Evolutionary conservation across 2,888 invertebrate genomes (phyloP).

Genomic region (Crocallis elinguaria): DNA sequence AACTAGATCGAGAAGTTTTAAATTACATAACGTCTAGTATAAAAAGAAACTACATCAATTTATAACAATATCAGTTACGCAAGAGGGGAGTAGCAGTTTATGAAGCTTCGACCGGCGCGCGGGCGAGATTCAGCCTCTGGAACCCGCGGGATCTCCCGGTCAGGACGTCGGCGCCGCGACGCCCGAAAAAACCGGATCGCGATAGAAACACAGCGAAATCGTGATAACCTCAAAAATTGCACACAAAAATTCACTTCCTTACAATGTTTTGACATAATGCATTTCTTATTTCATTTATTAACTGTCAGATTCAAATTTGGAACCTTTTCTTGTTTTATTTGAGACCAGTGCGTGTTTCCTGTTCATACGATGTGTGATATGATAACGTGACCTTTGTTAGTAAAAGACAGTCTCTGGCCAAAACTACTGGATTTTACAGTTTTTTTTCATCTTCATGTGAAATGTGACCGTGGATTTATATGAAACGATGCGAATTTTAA

Average conservation of each 20-base stretch:
- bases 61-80: constrained; percentile 75
- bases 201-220: constrained; percentile 43
- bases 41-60: constrained; percentile 40
- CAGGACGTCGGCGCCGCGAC: constrained; percentile 47
- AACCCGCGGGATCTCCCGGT: constrained; percentile 71
- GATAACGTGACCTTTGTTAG: constrained; percentile 54
- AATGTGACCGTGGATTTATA: constrained; percentile 14
- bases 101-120: constrained; percentile 70
- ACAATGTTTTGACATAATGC: constrained; percentile 28
- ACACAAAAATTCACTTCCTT: constrained; percentile 38
- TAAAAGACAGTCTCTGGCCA: constrained; percentile 27
- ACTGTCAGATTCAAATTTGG: constrained; percentile 56
- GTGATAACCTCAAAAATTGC: constrained; percentile 41
- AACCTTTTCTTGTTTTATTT: constrained; percentile 52
- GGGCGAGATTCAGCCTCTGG: constrained; percentile 75
- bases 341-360: constrained; percentile 52
- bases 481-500: constrained; percentile 9
- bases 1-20: neutral
- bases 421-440: constrained; percentile 2
- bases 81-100: constrained; percentile 74
- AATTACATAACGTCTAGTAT: constrained; percentile 13
- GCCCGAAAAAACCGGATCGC: constrained; percentile 48
- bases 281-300: constrained; percentile 38
- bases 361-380: constrained; percentile 40
- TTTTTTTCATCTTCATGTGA: neutral